Base-by-base conservation (phyloP, 1,140 invertebrate species). In the Globodera rostochiensis region DNA sequence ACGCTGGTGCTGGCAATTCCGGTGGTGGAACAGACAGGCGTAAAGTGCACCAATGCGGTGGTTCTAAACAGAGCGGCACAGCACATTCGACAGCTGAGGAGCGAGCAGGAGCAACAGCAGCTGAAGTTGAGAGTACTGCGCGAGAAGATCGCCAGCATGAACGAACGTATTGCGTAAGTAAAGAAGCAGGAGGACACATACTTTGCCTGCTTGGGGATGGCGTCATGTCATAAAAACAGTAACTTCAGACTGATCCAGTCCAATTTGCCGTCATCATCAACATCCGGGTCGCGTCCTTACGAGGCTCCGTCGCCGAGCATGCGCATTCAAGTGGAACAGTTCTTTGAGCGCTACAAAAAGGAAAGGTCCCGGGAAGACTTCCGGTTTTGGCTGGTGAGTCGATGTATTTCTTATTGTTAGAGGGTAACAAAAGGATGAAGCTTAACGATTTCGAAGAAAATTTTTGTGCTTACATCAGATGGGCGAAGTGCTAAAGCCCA, bases 11-110 rank as follows among this genome's bases (percentile, higher is more conserved):
- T 82, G 15, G 77, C 82, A 15, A 86, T 86, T 73, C 85, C 85
- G 7, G 86, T 81, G 25, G 79, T 86, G 19, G 85, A 86, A 69
- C 80, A 86, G 76, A 79, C 85, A 19, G 85, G 85, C 50, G 64
- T 86, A 21, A 86, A 86, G 60, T 50, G 66, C 50, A 86, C 85
- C n/a, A 86, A 86, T 85, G 85, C 85, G 4, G 85, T 86, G 6
- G 85, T 86, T 3, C 77, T 86, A 15, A 86, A 86, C 77, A 57
- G 85, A 49, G 85, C 82, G 11, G 85, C 78, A 11, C 85, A 87
- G 50, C 82, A 86, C 80, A 86, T 86, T 73, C 36, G 84, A 60
- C 53, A 73, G n/a, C 73, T 86, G 71, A 77, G 79, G 60, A 13
- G 81, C 11, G 49, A 79, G 49, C 45, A 71, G 45, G 82, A 85